phyloP scores from a whole-genome alignment of 2,888 invertebrate species.

The Phragmatobia fuliginosa region DNA sequence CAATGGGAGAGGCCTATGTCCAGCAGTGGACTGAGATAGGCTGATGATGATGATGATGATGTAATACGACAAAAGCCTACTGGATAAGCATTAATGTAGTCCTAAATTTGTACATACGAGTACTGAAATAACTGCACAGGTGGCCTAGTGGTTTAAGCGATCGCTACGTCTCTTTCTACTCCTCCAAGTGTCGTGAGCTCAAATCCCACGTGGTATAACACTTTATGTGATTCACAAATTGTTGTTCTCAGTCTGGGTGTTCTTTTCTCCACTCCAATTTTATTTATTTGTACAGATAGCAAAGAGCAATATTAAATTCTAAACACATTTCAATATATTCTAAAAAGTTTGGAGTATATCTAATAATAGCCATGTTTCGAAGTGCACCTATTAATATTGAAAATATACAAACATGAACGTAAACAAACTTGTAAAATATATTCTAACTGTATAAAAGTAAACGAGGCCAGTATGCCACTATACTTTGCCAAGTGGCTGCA shows the following conservation, averaged over 20 bases:
- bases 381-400: background rate
- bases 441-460: slow-evolving; percentile 24
- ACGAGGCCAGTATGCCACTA: slow-evolving; percentile 43
- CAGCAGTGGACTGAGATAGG: background rate
- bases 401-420: slow-evolving; percentile 1
- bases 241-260: too few species aligned
- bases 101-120: too few species aligned
- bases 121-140: too few species aligned
- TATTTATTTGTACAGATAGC: too few species aligned
- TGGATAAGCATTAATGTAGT: too few species aligned
- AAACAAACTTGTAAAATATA: slow-evolving; percentile 13
- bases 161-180: too few species aligned
- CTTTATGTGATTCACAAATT: too few species aligned
- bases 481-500: slow-evolving; percentile 38
- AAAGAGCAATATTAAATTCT: background rate
- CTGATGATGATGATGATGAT: background rate
- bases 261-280: too few species aligned
- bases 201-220: too few species aligned
- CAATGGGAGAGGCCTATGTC: background rate
- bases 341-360: background rate
- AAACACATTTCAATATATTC: background rate
- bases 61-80: too few species aligned
- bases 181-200: too few species aligned
- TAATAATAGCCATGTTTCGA: background rate
- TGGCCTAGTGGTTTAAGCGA: too few species aligned